Percentiles rank a stretch among this genome's conserved stretches.
Conservation (phyloP, 1,140 invertebrate species). For the Vollenhovia emeryi region DNA sequence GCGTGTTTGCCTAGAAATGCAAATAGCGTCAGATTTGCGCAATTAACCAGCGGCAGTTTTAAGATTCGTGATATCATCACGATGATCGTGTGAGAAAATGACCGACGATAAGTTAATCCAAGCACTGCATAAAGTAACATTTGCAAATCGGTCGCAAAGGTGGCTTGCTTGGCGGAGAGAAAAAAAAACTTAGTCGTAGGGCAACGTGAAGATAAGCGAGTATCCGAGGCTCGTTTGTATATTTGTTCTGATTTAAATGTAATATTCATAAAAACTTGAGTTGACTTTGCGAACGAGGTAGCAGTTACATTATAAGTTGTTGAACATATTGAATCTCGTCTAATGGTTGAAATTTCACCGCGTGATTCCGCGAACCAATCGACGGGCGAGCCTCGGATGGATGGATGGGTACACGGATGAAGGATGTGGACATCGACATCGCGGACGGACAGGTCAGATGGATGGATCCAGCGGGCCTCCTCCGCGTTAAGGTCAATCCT, state of each 20-base stretch:
- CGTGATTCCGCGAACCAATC: slow-evolving; percentile 2
- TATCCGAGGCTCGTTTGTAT: background rate
- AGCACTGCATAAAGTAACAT: background rate
- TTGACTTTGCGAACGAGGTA: background rate
- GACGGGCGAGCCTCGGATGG: slow-evolving; percentile 13
- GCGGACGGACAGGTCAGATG: slow-evolving; percentile 65
- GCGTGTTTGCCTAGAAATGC: background rate
- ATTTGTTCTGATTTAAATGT: background rate
- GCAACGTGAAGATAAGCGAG: background rate
- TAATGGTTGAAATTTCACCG: slow-evolving; percentile 8
- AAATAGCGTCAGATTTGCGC: background rate
- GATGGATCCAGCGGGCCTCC: slow-evolving; percentile 53
- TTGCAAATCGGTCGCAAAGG: background rate
- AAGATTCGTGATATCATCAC: background rate
- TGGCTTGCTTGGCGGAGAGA: background rate
- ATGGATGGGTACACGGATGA: slow-evolving; percentile 59
- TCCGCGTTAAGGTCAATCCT: slow-evolving; percentile 58
- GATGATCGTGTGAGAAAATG: background rate
- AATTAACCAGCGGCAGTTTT: background rate
- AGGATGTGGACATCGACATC: slow-evolving; percentile 64
- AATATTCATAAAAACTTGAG: background rate
- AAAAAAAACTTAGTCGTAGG: background rate
- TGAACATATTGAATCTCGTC: slow-evolving; percentile 7
- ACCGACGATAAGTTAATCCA: background rate
- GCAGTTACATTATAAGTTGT: slow-evolving; percentile 37